Percentiles rank a stretch among this genome's conserved stretches.
These are phyloP conservation scores for Alloscopus bannaensis DNA, from an alignment of 2,888 invertebrate genomes.

Conservation along the genomic window DNA sequence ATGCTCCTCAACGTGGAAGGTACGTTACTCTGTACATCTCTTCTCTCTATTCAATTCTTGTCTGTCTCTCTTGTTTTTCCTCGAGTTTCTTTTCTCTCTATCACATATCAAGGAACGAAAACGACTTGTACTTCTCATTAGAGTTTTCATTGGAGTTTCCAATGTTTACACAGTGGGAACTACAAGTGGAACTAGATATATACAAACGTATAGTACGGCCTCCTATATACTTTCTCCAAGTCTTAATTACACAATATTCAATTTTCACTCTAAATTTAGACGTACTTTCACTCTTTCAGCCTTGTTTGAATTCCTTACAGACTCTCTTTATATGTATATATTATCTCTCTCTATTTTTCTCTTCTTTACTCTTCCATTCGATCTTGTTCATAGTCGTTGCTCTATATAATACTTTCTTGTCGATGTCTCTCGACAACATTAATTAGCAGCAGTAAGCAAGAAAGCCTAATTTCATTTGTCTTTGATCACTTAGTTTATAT, in stretches of 20 bases:
- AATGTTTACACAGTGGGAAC: too few relatives aligned
- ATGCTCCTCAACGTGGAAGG: slow-evolving; percentile 74
- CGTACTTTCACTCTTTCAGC: background rate
- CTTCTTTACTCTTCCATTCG: slow-evolving; percentile 13
- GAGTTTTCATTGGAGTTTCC: too few relatives aligned
- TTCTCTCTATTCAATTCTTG: too few relatives aligned
- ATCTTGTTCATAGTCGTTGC: too few relatives aligned
- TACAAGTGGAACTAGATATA: too few relatives aligned
- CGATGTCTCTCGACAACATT: slow-evolving; percentile 4
- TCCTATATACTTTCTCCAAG: background rate
- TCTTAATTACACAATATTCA: slow-evolving; percentile 39
- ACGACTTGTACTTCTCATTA: too few relatives aligned
- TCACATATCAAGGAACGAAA: too few relatives aligned
- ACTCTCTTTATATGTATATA: slow-evolving; percentile 2
- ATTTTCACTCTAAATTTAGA: slow-evolving; percentile 14
- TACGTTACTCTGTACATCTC: too few relatives aligned
- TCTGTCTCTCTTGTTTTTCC: too few relatives aligned
- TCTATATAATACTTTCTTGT: too few relatives aligned
- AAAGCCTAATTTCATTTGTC: slow-evolving; percentile 39
- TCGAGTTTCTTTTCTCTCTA: too few relatives aligned
- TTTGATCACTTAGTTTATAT: too few relatives aligned
- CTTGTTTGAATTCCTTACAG: slow-evolving; percentile 2
- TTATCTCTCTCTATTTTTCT: background rate
- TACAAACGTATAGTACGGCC: background rate
- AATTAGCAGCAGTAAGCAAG: slow-evolving; percentile 38